Evolutionary conservation across 2,888 invertebrate genomes (phyloP), one percentile per base, ranked within the genome.

Genomic region (Monoplex corrugatus): DNA sequence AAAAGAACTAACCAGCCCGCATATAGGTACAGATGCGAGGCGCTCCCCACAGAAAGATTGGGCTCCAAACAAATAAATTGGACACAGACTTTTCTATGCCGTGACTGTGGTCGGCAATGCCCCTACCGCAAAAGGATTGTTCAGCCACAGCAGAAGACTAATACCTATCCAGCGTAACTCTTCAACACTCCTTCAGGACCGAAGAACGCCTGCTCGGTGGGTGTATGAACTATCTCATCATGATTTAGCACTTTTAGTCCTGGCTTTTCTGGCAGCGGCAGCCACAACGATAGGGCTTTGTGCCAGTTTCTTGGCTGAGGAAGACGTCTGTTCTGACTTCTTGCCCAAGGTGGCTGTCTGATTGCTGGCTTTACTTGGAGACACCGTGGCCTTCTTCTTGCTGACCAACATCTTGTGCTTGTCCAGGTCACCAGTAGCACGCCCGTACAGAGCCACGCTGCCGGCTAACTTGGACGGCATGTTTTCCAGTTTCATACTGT

Each of bases 391-490:
- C 43, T 43, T 86, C 43, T 68, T 86, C 43, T 68, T 63, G 86
- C 38, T 50, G 50, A 68, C 43, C 63, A 32, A 13, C 16, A 38
- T 35, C 35, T 68, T 86, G 43, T 86, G 86, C 13, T 35, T 35
- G 57, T 86, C 32, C 63, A 86, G 68, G 40, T 86, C 63, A 16
- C 3, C 23, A 2, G 63, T 40, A 40, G 86, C 40, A 28, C n/a
- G 63, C n/a, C 68, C 86, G 43, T 86, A 86, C 68, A 86, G 38
- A 0, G 86, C 63, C 86, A 68, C 68, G 68, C 86, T 86, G 35
- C 35, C 40, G 63, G 68, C 38, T 40, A 68, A 28, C 43, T 86
- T 63, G 28, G 35, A 6, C 5, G 63, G 86, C 50, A 84, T 0
- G 57, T 44, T n/a, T 6, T 6, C 38, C 8, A 68, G 28, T 43